Conservation (phyloP, 2,797 vertebrate species). For the Podargus strigoides region DNA sequence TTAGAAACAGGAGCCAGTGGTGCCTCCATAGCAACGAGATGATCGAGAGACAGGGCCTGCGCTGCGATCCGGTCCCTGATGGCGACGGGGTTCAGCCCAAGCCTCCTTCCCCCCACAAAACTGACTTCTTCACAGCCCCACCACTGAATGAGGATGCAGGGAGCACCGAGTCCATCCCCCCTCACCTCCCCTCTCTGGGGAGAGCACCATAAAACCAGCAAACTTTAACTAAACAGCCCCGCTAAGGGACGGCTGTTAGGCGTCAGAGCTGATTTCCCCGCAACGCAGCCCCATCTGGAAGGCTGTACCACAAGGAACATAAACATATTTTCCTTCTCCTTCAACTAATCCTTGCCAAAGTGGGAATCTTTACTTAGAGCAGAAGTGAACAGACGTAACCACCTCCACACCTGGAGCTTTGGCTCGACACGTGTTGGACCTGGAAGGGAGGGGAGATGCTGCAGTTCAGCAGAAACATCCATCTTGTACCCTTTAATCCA, state of each 20-base stretch:
- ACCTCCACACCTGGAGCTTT: background rate
- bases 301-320: background rate
- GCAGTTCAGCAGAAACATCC: background rate
- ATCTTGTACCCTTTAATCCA: background rate
- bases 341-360: background rate
- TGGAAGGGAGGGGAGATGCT: background rate
- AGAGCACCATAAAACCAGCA: background rate
- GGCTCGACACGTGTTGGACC: background rate
- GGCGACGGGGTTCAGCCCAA: background rate
- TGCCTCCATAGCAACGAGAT: slow-evolving; percentile 39
- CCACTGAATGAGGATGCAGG: background rate
- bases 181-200: background rate
- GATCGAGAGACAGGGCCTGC: background rate
- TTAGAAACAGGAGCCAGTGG: slow-evolving; percentile 13
- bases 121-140: background rate
- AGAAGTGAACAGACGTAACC: background rate
- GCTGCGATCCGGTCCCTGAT: background rate
- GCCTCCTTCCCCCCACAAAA: background rate
- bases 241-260: slow-evolving; percentile 7
- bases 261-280: slow-evolving; percentile 15
- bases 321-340: background rate
- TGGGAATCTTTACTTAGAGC: background rate
- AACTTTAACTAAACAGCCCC: slow-evolving; percentile 15
- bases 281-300: slow-evolving; percentile 39
- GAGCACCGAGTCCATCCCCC: background rate